Percentiles rank a stretch among this genome's conserved stretches.
Evolutionary conservation across 2,113 vertebrate genomes (phyloP).

Genomic region (Trematocara macrostoma): DNA sequence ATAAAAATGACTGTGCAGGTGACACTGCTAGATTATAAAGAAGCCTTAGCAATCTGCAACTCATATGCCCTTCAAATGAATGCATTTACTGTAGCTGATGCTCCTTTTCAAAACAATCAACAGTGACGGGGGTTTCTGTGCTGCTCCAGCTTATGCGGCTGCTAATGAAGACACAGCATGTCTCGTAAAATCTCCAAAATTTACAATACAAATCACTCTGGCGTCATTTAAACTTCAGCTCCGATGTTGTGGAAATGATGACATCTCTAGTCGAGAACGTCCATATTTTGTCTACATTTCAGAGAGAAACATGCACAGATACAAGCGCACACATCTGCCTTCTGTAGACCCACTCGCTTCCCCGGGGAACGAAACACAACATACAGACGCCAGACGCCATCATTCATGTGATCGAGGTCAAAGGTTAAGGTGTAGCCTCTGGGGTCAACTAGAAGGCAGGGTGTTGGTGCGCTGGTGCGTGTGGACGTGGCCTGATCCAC

Average conservation of each 20-base stretch:
- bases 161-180: not conserved
- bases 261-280: not conserved
- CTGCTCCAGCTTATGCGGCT: not conserved
- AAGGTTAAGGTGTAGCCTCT: slow-evolving; percentile 21
- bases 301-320: not conserved
- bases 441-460: not conserved
- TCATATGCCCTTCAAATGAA: not conserved
- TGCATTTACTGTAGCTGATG: not conserved
- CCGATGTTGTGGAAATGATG: not conserved
- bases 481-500: not conserved
- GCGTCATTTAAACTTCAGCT: not conserved
- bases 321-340: not conserved
- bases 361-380: not conserved
- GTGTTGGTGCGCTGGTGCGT: not conserved
- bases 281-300: slow-evolving; percentile 2
- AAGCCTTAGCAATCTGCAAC: not conserved
- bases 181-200: not conserved
- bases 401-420: slow-evolving; percentile 37
- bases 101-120: not conserved
- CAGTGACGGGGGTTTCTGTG: not conserved
- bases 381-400: slow-evolving; percentile 34
- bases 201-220: not conserved
- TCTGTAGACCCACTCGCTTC: not conserved
- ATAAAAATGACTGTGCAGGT: not conserved
- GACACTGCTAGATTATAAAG: not conserved